These are phyloP conservation scores for Cariama cristata DNA, from an alignment of 2,113 vertebrate species.

Conservation along the genomic window DNA sequence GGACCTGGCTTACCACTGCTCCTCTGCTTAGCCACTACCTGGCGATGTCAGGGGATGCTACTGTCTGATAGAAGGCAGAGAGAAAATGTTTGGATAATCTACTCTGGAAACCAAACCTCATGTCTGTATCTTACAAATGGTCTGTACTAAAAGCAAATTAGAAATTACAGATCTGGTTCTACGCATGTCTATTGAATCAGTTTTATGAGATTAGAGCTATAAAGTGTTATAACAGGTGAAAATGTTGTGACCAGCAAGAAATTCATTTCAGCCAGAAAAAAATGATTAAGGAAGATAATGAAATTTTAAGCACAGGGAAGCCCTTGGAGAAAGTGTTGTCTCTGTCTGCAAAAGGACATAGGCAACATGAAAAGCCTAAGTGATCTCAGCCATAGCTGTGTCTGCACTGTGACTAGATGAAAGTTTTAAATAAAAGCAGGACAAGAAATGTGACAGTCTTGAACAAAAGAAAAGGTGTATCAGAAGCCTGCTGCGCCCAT, in stretches of 20 bases:
- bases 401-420: not conserved
- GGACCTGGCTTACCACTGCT: not conserved
- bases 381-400: not conserved
- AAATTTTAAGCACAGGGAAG: not conserved
- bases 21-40: not conserved
- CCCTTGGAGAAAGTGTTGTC: not conserved
- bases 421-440: not conserved
- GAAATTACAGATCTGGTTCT: not conserved
- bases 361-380: not conserved
- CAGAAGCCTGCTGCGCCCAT: not conserved
- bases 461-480: not conserved
- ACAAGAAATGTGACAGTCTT: not conserved
- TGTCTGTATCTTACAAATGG: not conserved
- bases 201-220: not conserved
- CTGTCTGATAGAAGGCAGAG: not conserved
- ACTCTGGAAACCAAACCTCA: not conserved
- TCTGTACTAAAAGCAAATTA: not conserved
- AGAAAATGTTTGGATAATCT: not conserved
- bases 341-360: not conserved
- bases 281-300: not conserved
- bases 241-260: not conserved
- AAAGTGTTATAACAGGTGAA: not conserved
- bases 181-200: not conserved
- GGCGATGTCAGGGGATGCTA: not conserved
- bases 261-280: not conserved